phyloP scores from a whole-genome alignment of 2,797 vertebrate genomes.

The Toxotes lorentzi region DNA sequence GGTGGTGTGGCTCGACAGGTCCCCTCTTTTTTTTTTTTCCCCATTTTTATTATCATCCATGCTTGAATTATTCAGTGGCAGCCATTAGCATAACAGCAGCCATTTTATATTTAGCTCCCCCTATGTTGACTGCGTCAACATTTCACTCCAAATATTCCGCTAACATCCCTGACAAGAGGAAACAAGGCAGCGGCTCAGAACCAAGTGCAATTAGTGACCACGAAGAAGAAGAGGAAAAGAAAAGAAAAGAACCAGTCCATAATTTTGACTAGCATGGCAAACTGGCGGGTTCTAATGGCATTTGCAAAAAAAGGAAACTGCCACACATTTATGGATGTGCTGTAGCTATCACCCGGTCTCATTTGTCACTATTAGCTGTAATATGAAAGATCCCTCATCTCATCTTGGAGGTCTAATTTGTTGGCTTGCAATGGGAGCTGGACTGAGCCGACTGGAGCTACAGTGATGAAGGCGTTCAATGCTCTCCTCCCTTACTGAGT shows the following conservation, averaged over 20 bases:
- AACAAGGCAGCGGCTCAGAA: conserved; percentile 78
- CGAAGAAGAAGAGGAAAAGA: conserved; percentile 54
- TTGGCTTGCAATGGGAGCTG: conserved; percentile 71
- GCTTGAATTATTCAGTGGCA: conserved; percentile 91
- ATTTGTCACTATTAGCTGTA: conserved; percentile 83
- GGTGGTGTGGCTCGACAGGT: conserved; percentile 82
- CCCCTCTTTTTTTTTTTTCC: conserved; percentile 61
- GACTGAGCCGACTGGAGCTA: conserved; percentile 57
- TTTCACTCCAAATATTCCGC: conserved; percentile 80
- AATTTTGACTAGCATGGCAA: conserved; percentile 73
- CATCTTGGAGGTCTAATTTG: conserved; percentile 81
- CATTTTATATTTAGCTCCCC: conserved; percentile 90
- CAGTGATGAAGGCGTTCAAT: conserved; percentile 72
- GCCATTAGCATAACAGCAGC: conserved; percentile 86
- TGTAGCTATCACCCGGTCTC: conserved; percentile 60
- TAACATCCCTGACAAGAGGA: conserved; percentile 80
- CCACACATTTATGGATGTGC: conserved; percentile 63
- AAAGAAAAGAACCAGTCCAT: conserved; percentile 49
- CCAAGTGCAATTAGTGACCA: conserved; percentile 84
- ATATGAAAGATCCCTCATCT: conserved; percentile 81
- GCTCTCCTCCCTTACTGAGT: conserved; percentile 61
- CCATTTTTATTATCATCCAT: conserved; percentile 86
- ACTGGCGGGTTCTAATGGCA: conserved; percentile 60
- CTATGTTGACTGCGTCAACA: conserved; percentile 83
- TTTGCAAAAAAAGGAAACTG: conserved; percentile 69